Evolutionary conservation across 1,140 invertebrate genomes (phyloP).

Genomic region (Lerema accius): DNA sequence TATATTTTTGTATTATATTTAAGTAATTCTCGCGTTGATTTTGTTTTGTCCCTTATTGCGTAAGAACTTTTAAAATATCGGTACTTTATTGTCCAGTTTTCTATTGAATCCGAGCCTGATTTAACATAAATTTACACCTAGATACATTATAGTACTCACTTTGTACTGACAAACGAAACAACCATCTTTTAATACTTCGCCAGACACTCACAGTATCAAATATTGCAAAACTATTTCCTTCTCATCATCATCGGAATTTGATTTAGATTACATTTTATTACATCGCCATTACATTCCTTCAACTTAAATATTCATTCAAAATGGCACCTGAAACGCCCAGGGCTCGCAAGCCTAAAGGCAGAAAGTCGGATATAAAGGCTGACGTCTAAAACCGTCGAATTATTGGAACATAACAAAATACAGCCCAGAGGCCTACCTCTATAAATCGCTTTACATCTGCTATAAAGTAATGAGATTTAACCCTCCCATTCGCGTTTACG

Average conservation of each 20-base stretch:
- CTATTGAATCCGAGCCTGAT: too few relatives aligned
- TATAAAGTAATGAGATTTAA: slow-evolving; percentile 79
- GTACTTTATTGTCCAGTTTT: too few relatives aligned
- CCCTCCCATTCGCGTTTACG: slow-evolving; percentile 72
- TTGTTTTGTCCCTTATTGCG: too few relatives aligned
- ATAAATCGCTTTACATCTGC: slow-evolving; percentile 75
- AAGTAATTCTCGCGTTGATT: not conserved
- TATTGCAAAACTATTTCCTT: too few relatives aligned
- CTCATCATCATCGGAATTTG: too few relatives aligned
- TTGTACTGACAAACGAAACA: too few relatives aligned
- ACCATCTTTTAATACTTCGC: not conserved
- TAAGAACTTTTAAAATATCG: too few relatives aligned
- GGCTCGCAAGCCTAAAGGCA: slow-evolving; percentile 13
- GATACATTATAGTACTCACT: too few relatives aligned
- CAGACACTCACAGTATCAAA: too few relatives aligned
- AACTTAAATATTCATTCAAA: slow-evolving; percentile 1
- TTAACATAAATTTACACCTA: too few relatives aligned
- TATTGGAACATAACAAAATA: slow-evolving; percentile 73
- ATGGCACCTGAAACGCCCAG: slow-evolving; percentile 8
- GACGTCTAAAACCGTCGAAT: slow-evolving; percentile 48
- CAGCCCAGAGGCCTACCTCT: slow-evolving; percentile 54
- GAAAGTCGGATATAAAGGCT: slow-evolving; percentile 32
- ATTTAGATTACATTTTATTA: not conserved
- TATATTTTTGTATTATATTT: not conserved
- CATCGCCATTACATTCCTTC: not conserved